These are phyloP conservation scores for Selene dorsalis DNA, from an alignment of 2,797 vertebrate species.

Conservation along the genomic window DNA sequence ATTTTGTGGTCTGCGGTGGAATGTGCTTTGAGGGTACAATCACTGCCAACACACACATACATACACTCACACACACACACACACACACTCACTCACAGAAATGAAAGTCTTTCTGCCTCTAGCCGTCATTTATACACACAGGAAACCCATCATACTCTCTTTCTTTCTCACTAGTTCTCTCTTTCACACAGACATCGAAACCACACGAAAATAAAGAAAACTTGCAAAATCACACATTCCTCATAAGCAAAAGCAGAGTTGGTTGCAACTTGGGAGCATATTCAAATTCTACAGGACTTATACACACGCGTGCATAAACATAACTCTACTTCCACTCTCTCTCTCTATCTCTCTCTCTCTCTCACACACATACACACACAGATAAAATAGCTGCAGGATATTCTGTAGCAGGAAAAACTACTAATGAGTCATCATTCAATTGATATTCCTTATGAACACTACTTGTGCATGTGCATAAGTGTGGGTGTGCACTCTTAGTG, in stretches of 20 bases:
- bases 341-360: background rate
- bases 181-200: conserved; percentile 2
- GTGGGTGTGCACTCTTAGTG: background rate
- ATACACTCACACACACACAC: conserved; percentile 29
- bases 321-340: background rate
- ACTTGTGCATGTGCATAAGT: background rate
- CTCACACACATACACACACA: conserved; percentile 4
- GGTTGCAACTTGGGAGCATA: background rate
- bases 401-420: conserved; percentile 37
- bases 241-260: conserved; percentile 3
- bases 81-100: conserved; percentile 20
- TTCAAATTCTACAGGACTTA: conserved; percentile 3
- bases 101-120: conserved; percentile 40
- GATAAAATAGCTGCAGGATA: conserved; percentile 44
- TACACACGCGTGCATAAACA: conserved; percentile 4
- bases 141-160: conserved; percentile 19
- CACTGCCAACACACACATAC: conserved; percentile 56
- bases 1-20: conserved; percentile 71
- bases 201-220: conserved; percentile 30
- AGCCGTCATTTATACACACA: conserved; percentile 48
- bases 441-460: conserved; percentile 36
- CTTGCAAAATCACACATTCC: conserved; percentile 30
- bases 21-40: conserved; percentile 63
- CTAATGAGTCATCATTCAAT: conserved; percentile 67
- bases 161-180: background rate